Evolutionary conservation across 1,140 invertebrate genomes (phyloP), one percentile per base, ranked within the genome.

Genomic region (Drosophila yakuba): DNA sequence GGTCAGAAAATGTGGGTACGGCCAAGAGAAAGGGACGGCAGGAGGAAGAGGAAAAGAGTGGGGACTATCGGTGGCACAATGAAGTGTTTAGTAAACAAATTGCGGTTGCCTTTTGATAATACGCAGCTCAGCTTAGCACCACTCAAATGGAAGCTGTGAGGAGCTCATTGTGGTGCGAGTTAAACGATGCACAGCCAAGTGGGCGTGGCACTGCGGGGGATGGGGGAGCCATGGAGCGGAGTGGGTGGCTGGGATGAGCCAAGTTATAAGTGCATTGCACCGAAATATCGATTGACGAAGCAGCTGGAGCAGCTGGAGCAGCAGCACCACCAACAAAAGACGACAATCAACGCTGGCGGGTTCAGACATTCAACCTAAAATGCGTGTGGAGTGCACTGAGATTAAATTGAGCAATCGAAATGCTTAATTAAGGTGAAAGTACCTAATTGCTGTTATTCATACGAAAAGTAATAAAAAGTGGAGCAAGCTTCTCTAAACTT

Each of bases 71-170:
- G 84, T 89, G 83, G 84, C 85, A 89, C 85, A 84, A 88, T 84
- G 80, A 88, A 88, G 85, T 88, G 84, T 88, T 88, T 88, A 80
- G 84, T 88, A 88, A 88, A 88, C 84, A 88, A 88, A 88, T 88
- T 88, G 84, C 74, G 84, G 84, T 67, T 88, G 80, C 64, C 84
- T 88, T 81, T 90, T 74, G 69, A 85, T 83, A 89, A 86, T 88
- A 83, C 80, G 71, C 79, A 88, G 86, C 64, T 72, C 71, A 81
- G 74, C 73, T 58, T 74, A 74, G 59, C 61, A 74, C 55, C 61
- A 57, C 55, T 63, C 39, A 20, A 45, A 47, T 57, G 71, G 68
- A 66, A 28, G 76, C 56, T 71, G 71, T 39, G 36, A 11, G 45
- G 32, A 32, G 63, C 44, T 64, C 36, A 14, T 39, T 11, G 59